Evolutionary conservation across 2,797 vertebrate genomes (phyloP).

Genomic region (Sternarchorhynchus goeldii): DNA sequence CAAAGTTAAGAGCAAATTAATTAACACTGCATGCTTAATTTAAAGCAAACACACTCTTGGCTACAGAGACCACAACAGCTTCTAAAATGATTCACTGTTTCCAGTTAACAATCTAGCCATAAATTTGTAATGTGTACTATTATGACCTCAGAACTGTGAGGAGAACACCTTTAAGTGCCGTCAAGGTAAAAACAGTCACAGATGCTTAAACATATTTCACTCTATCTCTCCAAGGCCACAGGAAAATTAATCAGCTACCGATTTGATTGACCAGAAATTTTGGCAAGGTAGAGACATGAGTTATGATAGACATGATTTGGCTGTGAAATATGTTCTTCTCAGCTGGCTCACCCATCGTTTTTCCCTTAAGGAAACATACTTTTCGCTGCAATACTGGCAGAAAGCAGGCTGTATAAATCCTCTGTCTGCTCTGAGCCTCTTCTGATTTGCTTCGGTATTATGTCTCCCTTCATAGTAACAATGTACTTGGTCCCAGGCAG

Average conservation of each 20-base stretch:
- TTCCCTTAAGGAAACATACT: not conserved
- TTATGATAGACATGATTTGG: not conserved
- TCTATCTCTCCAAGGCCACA: not conserved
- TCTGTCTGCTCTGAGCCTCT: constrained; percentile 2
- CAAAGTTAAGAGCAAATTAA: constrained; percentile 17
- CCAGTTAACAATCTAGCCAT: not conserved
- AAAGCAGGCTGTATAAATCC: constrained; percentile 31
- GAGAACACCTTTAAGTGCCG: not conserved
- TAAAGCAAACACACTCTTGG: too few relatives aligned
- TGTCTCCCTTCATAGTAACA: not conserved
- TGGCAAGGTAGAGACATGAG: not conserved
- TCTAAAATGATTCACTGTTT: not conserved
- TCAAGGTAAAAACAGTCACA: not conserved
- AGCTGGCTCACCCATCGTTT: not conserved
- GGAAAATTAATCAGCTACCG: constrained; percentile 6
- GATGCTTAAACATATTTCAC: not conserved
- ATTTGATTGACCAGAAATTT: not conserved
- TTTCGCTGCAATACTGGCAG: not conserved
- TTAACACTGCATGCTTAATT: constrained; percentile 4
- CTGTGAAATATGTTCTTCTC: constrained; percentile 8
- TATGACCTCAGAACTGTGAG: not conserved
- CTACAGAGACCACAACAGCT: not conserved
- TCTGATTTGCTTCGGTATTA: constrained; percentile 4
- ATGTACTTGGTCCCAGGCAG: constrained; percentile 4
- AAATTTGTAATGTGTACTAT: not conserved